Evolutionary conservation across 1,140 invertebrate genomes (phyloP).

Genomic region (Magallana ariakensis): DNA sequence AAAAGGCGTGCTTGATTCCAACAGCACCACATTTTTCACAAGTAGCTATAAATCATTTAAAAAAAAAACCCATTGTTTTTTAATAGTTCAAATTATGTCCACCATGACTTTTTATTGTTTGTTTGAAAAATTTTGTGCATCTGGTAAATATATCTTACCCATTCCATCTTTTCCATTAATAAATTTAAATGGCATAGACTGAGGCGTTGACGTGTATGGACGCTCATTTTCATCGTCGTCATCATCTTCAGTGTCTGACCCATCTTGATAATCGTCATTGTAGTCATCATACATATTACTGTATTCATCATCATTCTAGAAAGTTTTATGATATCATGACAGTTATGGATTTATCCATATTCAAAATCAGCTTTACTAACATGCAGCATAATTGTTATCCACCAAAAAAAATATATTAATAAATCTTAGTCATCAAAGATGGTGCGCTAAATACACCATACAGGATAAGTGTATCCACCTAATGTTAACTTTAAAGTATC

Average conservation of each 20-base stretch:
- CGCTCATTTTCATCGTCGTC: slow-evolving; percentile 63
- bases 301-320: slow-evolving; percentile 65
- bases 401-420: no score
- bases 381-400: no score
- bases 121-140: no score
- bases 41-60: slow-evolving; percentile 87
- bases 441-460: no score
- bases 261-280: slow-evolving; percentile 79
- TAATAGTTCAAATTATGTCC: neutral
- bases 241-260: slow-evolving; percentile 65
- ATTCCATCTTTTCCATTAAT: slow-evolving; percentile 86
- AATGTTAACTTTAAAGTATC: no score
- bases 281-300: slow-evolving; percentile 74
- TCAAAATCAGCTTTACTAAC: no score
- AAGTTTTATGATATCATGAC: neutral
- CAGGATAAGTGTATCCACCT: no score
- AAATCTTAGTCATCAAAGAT: no score
- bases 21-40: slow-evolving; percentile 94
- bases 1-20: slow-evolving; percentile 93
- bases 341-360: neutral
- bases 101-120: neutral
- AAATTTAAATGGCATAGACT: slow-evolving; percentile 64
- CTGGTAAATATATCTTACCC: slow-evolving; percentile 82
- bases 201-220: slow-evolving; percentile 39
- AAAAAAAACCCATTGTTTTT: slow-evolving; percentile 53